Base-by-base conservation (phyloP, 1,140 invertebrate genomes). In the Drosophila serrata region DNA sequence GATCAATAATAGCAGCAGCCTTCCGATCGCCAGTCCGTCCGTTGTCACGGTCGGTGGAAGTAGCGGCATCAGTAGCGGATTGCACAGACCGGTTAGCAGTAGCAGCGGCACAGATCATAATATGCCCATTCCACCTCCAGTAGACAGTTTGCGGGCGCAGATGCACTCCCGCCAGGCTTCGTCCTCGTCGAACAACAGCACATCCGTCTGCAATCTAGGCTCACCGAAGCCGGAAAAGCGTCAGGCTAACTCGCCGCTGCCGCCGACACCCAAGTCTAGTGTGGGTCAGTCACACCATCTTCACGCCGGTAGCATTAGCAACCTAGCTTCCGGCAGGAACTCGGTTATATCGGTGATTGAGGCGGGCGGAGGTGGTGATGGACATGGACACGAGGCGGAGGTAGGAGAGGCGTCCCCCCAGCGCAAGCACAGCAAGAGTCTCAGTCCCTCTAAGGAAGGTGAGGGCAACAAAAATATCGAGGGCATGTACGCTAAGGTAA, bases 401-500 rank as follows among this genome's bases (percentile, higher is more conserved):
- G 31, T 93, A 2, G 72, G 61, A 24, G 81, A 85, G 27, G 39
- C 51, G 17, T 90, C 72, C 22, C 75, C 79, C 3, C 80, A 84
- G 37, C 73, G 68, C 17, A 79, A 85, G 51, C 31, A 96, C 95
- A 92, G 93, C 59, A 92, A 92, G 57, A 92, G 91, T 64, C 75
- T 91, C 13, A 94, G 94, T 85, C 94, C 94, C 2, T 94, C 94
- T 4, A 94, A 95, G 64, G 96, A 96, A 79, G 81, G 97, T 1
- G 97, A 97, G 78, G 96, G 97, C 79, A 97, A 61, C 15, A 55
- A 78, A n/a, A 86, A 96, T 79, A 88, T 97, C 1, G 97, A 98
- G 82, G 97, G 97, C 77, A 97, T 97, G 95, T 97, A 97, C 90
- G 97, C 97, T 0, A 98, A 97, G 93, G 97, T 97, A 70, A 63